Evolutionary conservation across 2,113 vertebrate genomes (phyloP).

Genomic region (Perca flavescens): DNA sequence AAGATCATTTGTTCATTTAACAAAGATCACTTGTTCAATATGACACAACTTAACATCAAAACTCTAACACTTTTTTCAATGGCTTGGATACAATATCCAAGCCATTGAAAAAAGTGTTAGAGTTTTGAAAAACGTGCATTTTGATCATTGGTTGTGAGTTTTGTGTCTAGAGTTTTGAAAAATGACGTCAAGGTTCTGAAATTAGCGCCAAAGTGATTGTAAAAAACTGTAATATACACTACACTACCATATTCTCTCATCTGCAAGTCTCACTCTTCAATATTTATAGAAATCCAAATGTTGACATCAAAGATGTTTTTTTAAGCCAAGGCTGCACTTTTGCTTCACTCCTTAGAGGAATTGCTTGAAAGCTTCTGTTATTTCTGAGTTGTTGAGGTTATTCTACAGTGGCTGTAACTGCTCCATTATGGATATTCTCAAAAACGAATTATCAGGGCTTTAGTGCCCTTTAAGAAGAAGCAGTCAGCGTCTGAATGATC

Average conservation of each 20-base stretch:
- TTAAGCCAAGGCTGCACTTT: neutral
- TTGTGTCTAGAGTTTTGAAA: too few relatives aligned
- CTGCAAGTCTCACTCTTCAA: neutral
- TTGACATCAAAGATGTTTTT: conserved; percentile 20
- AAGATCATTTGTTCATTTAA: too few relatives aligned
- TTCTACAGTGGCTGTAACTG: conserved; percentile 5
- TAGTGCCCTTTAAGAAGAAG: conserved; percentile 51
- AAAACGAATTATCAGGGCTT: conserved; percentile 24
- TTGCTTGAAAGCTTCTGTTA: conserved; percentile 9
- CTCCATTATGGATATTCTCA: conserved; percentile 19
- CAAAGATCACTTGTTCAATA: too few relatives aligned
- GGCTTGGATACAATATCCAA: too few relatives aligned
- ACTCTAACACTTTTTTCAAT: too few relatives aligned
- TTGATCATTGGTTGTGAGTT: too few relatives aligned
- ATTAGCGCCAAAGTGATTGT: too few relatives aligned
- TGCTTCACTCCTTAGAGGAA: neutral
- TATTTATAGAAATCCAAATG: conserved; percentile 15
- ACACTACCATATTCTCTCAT: neutral
- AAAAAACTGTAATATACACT: too few relatives aligned
- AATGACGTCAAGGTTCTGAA: too few relatives aligned
- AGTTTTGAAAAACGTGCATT: too few relatives aligned
- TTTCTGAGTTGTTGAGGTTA: neutral
- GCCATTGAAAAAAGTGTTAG: too few relatives aligned
- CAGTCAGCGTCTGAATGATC: conserved; percentile 46
- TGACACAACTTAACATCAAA: too few relatives aligned